Base-by-base conservation (phyloP, 2,797 vertebrate species). In the Falco peregrinus region DNA sequence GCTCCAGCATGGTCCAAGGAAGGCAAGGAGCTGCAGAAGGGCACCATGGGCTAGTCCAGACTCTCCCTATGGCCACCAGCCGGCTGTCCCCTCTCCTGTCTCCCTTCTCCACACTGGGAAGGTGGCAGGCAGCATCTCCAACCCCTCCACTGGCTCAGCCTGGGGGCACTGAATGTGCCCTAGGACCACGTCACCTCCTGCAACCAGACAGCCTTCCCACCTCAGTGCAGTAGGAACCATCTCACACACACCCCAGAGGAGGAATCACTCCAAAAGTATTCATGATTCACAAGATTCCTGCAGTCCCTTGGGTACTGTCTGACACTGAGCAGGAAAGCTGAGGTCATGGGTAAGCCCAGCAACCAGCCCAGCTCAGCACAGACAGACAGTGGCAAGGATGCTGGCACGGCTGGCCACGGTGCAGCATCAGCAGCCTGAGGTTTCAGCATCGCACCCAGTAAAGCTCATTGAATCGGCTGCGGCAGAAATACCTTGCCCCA, bases 231-330 rank as follows among this genome's bases (percentile, higher is more conserved):
- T 20, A 65, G 48, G 45, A 95, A 39, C 50, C 51, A 48, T 35
- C 83, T 92, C 87, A 43, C 0, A 0, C 65, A 71, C 88, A 63
- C 70, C 90, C 91, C 0, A 0, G 45, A 64, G 91, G 37, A 64
- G 91, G 37, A 82, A 93, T 95, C 94, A 85, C 68, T 89, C 74
- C 68, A 5, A 43, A 93, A 83, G 21, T 28, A 95, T 95, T 85
- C 70, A 67, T 95, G 94, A 97, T 89, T 96, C 94, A 95, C 51
- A 53, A 10, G 41, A 78, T 92, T 93, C 75, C 77, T 50, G 21
- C 81, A 80, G 78, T 53, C 78, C 75, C n/a, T 71, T 8, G 4
- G 86, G 63, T 67, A 31, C 53, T 3, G 5, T 74, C 78, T 9
- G 9, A 35, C n/a, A 56, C 15, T 0, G 12, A 56, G 59, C 37